These are phyloP conservation scores for Picus viridis DNA, from an alignment of 2,797 vertebrate species.

Conservation along the genomic window DNA sequence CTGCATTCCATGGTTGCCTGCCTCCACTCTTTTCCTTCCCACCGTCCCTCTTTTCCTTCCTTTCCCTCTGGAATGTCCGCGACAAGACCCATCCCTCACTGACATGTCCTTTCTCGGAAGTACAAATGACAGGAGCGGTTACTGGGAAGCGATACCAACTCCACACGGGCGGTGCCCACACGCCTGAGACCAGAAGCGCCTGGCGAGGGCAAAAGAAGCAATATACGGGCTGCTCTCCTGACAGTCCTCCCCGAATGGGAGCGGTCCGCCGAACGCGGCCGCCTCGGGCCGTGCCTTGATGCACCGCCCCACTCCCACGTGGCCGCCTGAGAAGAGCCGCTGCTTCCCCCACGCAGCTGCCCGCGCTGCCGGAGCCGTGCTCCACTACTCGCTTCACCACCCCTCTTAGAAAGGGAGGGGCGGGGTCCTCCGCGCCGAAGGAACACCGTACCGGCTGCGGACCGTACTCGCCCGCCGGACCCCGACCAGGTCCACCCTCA, in stretches of 20 bases:
- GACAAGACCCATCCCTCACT: not conserved
- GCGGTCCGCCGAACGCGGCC: not conserved
- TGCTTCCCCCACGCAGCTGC: not conserved
- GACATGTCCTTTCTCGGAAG: too few relatives aligned
- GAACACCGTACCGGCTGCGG: not conserved
- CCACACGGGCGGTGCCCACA: rapidly evolving
- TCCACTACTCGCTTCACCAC: not conserved
- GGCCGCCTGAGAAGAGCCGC: not conserved
- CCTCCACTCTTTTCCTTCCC: too few relatives aligned
- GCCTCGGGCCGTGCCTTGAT: not conserved
- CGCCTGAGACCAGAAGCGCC: rapidly evolving
- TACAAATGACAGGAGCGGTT: not conserved
- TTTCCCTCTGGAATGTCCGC: not conserved
- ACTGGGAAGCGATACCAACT: not conserved
- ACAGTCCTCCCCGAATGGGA: not conserved
- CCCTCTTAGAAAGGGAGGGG: not conserved
- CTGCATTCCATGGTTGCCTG: too few relatives aligned
- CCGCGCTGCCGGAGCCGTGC: not conserved
- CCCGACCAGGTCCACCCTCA: not conserved
- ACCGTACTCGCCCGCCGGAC: too few relatives aligned
- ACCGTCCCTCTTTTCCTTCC: rapidly evolving
- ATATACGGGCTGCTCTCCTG: not conserved
- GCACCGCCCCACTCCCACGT: not conserved
- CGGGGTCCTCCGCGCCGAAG: too few relatives aligned
- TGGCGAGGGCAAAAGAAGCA: too few relatives aligned